phyloP scores from a whole-genome alignment of 2,797 vertebrate species.

The Sphenodon punctatus region DNA sequence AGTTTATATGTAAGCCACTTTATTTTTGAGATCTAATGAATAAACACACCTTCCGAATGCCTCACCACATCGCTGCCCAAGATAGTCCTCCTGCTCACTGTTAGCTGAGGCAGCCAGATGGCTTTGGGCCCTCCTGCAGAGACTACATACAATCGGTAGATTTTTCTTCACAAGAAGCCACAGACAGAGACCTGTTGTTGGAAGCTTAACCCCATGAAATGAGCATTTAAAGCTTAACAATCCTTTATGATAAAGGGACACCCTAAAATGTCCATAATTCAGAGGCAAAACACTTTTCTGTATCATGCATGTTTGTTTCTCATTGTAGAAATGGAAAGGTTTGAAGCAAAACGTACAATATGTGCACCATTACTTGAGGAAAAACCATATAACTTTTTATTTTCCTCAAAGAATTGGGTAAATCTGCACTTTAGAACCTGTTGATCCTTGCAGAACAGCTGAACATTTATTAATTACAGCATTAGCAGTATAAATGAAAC shows the following conservation, averaged over 20 bases:
- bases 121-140: not conserved
- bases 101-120: not conserved
- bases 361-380: no score
- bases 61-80: not conserved
- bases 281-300: not conserved
- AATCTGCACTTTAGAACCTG: not conserved
- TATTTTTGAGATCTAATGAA: not conserved
- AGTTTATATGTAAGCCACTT: no score
- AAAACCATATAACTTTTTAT: not conserved
- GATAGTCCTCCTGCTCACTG: not conserved
- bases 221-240: not conserved
- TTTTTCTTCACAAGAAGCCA: not conserved
- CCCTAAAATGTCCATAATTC: not conserved
- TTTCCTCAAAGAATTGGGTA: not conserved
- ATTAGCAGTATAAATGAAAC: conserved; percentile 31
- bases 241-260: not conserved
- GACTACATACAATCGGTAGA: not conserved
- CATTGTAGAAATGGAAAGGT: not conserved
- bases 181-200: not conserved
- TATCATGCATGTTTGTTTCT: not conserved
- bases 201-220: not conserved
- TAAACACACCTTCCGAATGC: not conserved
- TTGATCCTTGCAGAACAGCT: conserved; percentile 15
- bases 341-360: not conserved
- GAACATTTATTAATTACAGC: conserved; percentile 17